phyloP scores from a whole-genome alignment of 1,140 invertebrate genomes.

The Cecropterus lyciades region DNA sequence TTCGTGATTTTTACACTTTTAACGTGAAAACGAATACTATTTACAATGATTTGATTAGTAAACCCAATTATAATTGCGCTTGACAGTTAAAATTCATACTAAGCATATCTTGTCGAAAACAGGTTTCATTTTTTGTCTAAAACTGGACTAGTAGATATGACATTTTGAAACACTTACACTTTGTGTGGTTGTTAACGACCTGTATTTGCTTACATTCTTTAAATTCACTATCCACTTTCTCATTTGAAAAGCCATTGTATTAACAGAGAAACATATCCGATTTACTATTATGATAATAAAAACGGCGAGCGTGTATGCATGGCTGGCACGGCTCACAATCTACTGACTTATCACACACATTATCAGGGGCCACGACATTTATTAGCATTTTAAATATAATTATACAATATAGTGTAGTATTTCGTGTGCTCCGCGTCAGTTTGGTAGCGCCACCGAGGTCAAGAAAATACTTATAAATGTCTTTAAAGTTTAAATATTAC shows the following conservation, averaged over 20 bases:
- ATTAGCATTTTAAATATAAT: conserved; percentile 64
- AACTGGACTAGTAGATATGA: no score
- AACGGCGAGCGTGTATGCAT: conserved; percentile 20
- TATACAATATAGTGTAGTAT: conserved; percentile 46
- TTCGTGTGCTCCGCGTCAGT: conserved; percentile 46
- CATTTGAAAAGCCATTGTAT: conserved; percentile 60
- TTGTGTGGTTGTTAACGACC: conserved; percentile 43
- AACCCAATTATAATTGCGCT: no score
- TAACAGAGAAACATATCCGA: conserved; percentile 38
- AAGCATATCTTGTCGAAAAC: no score
- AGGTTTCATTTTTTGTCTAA: no score
- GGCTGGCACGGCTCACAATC: conserved; percentile 40
- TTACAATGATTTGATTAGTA: no score
- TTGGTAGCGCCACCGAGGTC: conserved; percentile 38
- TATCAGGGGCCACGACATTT: conserved; percentile 58
- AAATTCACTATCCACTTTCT: conserved; percentile 56
- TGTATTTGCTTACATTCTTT: conserved; percentile 51
- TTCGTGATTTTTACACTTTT: no score
- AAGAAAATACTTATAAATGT: conserved; percentile 27
- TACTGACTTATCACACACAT: conserved; percentile 64
- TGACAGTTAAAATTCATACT: no score
- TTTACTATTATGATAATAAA: conserved; percentile 31
- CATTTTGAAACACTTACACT: conserved; percentile 53
- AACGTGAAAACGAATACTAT: no score
- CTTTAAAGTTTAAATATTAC: conserved; percentile 1